Percentiles rank a stretch among this genome's conserved stretches.
These are phyloP conservation scores for Lucilia cuprina DNA, from an alignment of 1,140 invertebrate species.

Conservation along the genomic window DNA sequence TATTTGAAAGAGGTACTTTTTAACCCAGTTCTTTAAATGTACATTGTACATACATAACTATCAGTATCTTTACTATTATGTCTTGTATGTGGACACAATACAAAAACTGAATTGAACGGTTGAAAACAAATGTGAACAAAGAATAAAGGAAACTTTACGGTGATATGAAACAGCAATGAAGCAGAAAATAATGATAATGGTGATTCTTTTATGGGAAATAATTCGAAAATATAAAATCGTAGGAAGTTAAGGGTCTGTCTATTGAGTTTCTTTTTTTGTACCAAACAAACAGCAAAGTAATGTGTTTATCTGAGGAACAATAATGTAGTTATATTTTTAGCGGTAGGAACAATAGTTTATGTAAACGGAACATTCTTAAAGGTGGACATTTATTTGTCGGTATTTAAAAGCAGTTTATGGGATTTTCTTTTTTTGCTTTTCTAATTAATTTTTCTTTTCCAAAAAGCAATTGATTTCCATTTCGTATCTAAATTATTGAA, in stretches of 20 bases:
- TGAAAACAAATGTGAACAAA: neutral
- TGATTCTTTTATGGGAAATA: neutral
- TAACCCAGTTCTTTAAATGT: neutral
- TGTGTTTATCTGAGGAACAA: neutral
- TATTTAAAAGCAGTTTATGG: neutral
- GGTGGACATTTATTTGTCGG: too few relatives aligned
- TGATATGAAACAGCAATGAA: neutral
- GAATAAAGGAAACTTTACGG: constrained; percentile 5
- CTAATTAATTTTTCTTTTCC: neutral
- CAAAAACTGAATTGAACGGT: neutral
- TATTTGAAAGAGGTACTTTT: neutral
- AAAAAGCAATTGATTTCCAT: too few relatives aligned
- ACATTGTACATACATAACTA: too few relatives aligned
- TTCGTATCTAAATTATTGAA: too few relatives aligned
- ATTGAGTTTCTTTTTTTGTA: neutral
- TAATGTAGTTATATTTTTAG: neutral
- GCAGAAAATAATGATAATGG: constrained; percentile 10
- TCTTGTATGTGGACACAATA: neutral
- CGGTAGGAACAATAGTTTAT: neutral
- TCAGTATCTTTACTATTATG: neutral
- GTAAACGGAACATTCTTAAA: too few relatives aligned
- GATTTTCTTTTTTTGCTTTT: too few relatives aligned
- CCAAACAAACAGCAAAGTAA: neutral
- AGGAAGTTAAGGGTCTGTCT: constrained; percentile 20
- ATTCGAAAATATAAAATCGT: too few relatives aligned